A percentile compares a stretch with the other conserved stretches of the same genome.
Conservation (phyloP, 1,140 invertebrate species). For the Dufourea novaeangliae region DNA sequence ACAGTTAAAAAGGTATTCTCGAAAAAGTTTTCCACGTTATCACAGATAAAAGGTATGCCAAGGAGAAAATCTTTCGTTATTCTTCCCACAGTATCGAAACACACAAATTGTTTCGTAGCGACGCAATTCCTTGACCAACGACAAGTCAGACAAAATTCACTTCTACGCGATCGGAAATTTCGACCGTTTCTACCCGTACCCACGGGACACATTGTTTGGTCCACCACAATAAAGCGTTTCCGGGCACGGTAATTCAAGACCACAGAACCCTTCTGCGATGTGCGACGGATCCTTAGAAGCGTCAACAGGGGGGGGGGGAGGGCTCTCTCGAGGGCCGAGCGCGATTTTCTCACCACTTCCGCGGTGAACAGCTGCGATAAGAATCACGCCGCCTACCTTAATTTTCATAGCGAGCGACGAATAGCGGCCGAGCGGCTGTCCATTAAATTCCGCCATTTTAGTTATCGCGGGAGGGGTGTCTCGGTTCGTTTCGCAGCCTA, state of each 20-base stretch:
- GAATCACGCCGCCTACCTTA: constrained; percentile 55
- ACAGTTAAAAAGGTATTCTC: too few species aligned
- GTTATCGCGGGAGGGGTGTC: constrained; percentile 61
- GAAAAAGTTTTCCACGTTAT: too few species aligned
- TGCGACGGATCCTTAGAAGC: neutral
- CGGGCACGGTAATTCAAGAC: neutral
- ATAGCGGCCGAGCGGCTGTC: constrained; percentile 58
- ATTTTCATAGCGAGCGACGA: constrained; percentile 50
- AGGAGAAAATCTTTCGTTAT: too few species aligned
- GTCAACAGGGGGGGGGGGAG: neutral
- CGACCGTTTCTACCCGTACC: too few species aligned
- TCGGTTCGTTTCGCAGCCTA: constrained; percentile 66
- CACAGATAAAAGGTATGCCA: too few species aligned
- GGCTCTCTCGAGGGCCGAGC: neutral
- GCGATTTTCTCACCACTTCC: constrained; percentile 21
- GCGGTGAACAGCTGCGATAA: constrained; percentile 44
- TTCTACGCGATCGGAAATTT: too few species aligned
- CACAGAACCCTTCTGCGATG: neutral
- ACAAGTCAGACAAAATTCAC: too few species aligned
- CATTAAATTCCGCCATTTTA: constrained; percentile 70
- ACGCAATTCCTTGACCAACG: too few species aligned
- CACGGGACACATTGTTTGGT: too few species aligned
- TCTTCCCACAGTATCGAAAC: too few species aligned
- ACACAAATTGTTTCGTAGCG: too few species aligned
- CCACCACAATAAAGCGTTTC: too few species aligned